Evolutionary conservation across 2,113 vertebrate species (phyloP), one percentile per base, ranked within the genome.

Genomic region (Steatornis caripensis): DNA sequence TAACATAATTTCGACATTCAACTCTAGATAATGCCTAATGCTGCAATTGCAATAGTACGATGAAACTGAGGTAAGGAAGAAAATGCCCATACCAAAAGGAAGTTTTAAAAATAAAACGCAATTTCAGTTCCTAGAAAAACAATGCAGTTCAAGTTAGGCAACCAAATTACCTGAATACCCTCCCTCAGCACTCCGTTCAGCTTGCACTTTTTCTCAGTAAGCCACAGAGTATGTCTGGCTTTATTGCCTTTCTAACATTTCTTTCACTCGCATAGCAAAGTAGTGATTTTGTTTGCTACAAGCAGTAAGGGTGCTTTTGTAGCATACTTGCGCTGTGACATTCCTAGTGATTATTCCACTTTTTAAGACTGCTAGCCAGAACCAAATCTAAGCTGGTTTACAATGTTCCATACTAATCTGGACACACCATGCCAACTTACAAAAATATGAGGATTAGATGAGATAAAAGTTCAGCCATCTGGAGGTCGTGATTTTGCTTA

Each of bases 381-480:
- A 81, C 66, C 62, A 54, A 69, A 75, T 81, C 87, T 91, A 87
- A 90, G 77, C 94, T 92, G 80, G 55, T 96, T 94, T 96, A 77
- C 83, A 96, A 89, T 78, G 60, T 91, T 66, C 93, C 87, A 2
- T 89, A 66, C 77, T 91, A 95, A 75, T 94, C 94, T 93, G 54
- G 76, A 93, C 48, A 85, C 27, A 69, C 49, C n/a, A 78, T 49
- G 54, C 72, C 91, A 95, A 93, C 24, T 96, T 96, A 91, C 29
- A 90, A 93, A 97, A 97, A 94, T 91, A 70, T 79, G 46, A 90
- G 87, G 91, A 93, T 97, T 96, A 97, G 66, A 80, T 76, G 94
- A 92, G 85, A 93, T 97, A 88, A 95, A 94, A 95, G 87, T 89
- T 92, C 69, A 95, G 78, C 83, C 94, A 92, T 97, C 93, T 98